Base-by-base conservation (phyloP, 2,888 invertebrate species). In the Clistopyga incitator region DNA sequence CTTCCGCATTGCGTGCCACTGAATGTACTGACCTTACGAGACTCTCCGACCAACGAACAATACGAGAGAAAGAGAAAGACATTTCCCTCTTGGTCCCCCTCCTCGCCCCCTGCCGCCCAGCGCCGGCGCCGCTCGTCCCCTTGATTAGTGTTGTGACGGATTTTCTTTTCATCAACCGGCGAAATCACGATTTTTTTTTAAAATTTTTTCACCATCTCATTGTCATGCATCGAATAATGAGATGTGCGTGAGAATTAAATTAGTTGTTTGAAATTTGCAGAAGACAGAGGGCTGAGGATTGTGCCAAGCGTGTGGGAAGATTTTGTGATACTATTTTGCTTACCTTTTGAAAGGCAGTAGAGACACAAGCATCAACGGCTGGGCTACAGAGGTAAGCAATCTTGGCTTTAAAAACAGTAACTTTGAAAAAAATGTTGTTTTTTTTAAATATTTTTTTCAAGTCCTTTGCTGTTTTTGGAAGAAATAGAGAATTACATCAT, bases 1-100 rank as follows among this genome's bases (percentile, higher is more conserved):
- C 42, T 81, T 81, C 76, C 76, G 70, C 56, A 65, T 77, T 71
- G 59, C 74, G 68, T 71, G 78, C 56, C 38, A 38, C 64, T 38
- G 23, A 6, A 18, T n/a, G 2, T 15, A 25, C 18, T 64, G 64
- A 64, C 64, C 64, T 64, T 38, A 64, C 34, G 64, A 20, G 29
- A 61, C 34, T 15, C 23, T 3, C 0, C 8, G 18, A 38, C 10
- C 11, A 18, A 64, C 38, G 34, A 20, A 38, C 64, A 64, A 38
- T 38, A 38, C 64, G 61, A 61, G 10, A 38, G n/a, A 61, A 38
- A 34, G 18, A 59, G 59, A 59, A 38, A 61, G 15, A 15, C n/a
- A 18, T 1, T 2, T 8, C 0, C n/a, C n/a, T n/a, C n/a, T n/a
- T n/a, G n/a, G n/a, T 2, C 38, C 34, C 18, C 1, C 10, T 34